Evolutionary conservation across 2,888 invertebrate species (phyloP).

Genomic region (Amiota communis): DNA sequence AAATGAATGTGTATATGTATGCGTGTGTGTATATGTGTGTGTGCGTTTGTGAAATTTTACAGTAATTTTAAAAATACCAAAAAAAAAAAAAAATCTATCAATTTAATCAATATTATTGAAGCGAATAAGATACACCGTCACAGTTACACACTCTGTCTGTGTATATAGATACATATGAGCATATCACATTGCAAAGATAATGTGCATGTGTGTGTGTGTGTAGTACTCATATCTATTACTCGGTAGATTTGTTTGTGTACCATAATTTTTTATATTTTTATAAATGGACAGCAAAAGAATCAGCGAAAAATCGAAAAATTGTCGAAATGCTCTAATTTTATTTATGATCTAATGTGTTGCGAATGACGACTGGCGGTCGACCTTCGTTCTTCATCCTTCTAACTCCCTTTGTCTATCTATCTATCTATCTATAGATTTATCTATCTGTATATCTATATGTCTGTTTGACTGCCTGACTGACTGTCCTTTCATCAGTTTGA

Average conservation of each 20-base stretch:
- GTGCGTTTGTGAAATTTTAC: conserved; percentile 70
- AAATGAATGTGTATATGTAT: too few species aligned
- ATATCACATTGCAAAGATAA: conserved; percentile 34
- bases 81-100: conserved; percentile 58
- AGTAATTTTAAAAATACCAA: conserved; percentile 68
- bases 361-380: conserved; percentile 36
- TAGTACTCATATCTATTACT: neutral
- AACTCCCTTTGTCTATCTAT: neutral
- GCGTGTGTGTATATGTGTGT: conserved; percentile 32
- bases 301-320: conserved; percentile 61
- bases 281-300: conserved; percentile 21
- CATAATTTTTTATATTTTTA: too few species aligned
- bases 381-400: neutral
- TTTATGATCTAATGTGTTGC: conserved; percentile 65
- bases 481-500: neutral
- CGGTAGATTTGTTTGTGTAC: too few species aligned
- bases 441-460: neutral
- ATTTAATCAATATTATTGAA: conserved; percentile 71
- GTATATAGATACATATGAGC: conserved; percentile 13
- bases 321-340: conserved; percentile 63
- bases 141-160: too few species aligned
- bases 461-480: neutral
- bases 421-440: neutral
- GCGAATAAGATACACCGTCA: too few species aligned
- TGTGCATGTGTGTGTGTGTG: conserved; percentile 49